Conservation (phyloP, 2,797 vertebrate genomes). For the Bufotes viridis region DNA sequence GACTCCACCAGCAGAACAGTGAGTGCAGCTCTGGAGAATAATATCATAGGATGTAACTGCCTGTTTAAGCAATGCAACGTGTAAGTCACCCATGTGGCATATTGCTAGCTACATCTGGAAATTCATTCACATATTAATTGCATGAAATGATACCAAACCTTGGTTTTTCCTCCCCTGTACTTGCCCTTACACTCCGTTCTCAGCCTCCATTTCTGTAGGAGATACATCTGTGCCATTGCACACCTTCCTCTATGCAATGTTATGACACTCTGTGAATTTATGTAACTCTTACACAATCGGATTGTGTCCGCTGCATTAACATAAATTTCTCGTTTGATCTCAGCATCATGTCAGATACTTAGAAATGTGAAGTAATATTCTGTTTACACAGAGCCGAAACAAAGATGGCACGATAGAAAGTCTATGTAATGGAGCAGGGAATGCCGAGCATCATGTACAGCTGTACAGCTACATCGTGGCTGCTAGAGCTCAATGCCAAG, state of each 20-base stretch:
- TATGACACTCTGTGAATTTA: conserved; percentile 30
- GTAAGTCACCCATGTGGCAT: neutral
- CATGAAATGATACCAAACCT: neutral
- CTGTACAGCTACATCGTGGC: neutral
- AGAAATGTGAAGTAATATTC: neutral
- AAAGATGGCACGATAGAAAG: neutral
- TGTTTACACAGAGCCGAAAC: conserved; percentile 30
- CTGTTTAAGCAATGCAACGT: neutral
- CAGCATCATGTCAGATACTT: conserved; percentile 6
- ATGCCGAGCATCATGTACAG: neutral
- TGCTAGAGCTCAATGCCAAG: neutral
- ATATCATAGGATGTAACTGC: neutral
- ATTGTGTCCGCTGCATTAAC: conserved; percentile 33
- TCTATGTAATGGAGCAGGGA: neutral
- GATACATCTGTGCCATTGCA: neutral
- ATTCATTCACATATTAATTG: neutral
- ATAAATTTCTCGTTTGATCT: conserved; percentile 24
- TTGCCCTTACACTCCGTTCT: neutral
- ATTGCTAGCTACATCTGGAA: neutral
- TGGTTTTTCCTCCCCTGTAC: neutral
- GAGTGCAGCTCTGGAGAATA: no score
- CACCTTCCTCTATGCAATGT: conserved; percentile 6
- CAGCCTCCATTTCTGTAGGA: neutral
- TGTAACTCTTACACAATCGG: conserved; percentile 38
- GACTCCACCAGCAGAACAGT: no score